Evolutionary conservation across 2,797 vertebrate species (phyloP).

Genomic region (Amazona finschi): DNA sequence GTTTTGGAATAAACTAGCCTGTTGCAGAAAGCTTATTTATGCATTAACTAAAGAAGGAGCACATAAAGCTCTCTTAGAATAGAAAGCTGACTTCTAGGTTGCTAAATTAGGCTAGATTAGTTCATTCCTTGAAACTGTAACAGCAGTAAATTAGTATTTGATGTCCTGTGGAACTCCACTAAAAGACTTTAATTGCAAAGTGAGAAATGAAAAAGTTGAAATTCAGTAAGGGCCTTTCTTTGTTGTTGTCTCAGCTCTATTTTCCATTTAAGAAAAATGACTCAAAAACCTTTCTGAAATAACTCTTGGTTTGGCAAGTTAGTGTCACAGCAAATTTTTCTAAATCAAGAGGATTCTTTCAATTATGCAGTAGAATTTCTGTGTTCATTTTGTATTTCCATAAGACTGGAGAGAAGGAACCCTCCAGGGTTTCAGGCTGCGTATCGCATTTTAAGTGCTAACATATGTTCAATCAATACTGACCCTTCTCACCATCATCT

Average conservation of each 20-base stretch:
- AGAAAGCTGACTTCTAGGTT: not conserved
- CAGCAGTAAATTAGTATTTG: constrained; percentile 26
- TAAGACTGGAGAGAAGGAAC: not conserved
- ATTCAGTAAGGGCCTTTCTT: constrained; percentile 47
- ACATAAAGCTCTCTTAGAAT: not conserved
- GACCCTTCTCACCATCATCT: not conserved
- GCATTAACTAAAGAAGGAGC: not conserved
- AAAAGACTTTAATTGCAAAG: constrained; percentile 37
- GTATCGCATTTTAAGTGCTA: not conserved
- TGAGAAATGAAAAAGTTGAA: constrained; percentile 17
- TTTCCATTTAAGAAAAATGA: not conserved
- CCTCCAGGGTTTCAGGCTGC: not conserved
- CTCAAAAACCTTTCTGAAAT: constrained; percentile 35
- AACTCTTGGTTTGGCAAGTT: constrained; percentile 25
- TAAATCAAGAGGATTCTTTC: constrained; percentile 2
- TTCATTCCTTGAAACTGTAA: not conserved
- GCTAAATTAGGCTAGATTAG: not conserved
- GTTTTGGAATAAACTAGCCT: not conserved
- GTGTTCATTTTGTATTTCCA: not conserved
- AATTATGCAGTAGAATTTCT: constrained; percentile 21
- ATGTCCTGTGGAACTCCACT: constrained; percentile 11
- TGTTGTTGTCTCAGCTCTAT: constrained; percentile 26
- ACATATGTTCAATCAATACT: not conserved
- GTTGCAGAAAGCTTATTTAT: not conserved
- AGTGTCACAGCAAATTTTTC: not conserved